Percentiles rank a stretch among this genome's conserved stretches.
Conservation (phyloP, 2,797 vertebrate genomes). For the Gadopsis marmoratus region DNA sequence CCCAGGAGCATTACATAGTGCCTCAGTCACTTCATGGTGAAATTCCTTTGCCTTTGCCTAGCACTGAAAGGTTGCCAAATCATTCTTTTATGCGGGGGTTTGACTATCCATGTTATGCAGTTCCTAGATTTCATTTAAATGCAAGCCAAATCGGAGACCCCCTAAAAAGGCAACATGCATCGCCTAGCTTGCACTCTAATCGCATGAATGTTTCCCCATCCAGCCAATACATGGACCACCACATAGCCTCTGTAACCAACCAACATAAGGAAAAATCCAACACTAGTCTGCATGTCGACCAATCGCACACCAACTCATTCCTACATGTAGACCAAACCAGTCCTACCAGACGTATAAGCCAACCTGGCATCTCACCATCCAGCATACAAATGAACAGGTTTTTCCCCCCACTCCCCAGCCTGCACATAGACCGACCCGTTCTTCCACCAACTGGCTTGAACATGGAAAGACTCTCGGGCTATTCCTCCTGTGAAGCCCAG, state of each 20-base stretch:
- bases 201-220: slow-evolving; percentile 40
- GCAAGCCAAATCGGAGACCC: slow-evolving; percentile 60
- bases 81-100: slow-evolving; percentile 70
- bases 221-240: slow-evolving; percentile 47
- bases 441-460: slow-evolving; percentile 36
- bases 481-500: slow-evolving; percentile 56
- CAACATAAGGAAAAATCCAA: slow-evolving; percentile 47
- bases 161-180: slow-evolving; percentile 57
- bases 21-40: slow-evolving; percentile 68
- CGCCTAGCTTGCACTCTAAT: slow-evolving; percentile 37
- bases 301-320: slow-evolving; percentile 32
- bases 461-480: slow-evolving; percentile 55
- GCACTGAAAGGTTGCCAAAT: slow-evolving; percentile 61
- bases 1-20: slow-evolving; percentile 70
- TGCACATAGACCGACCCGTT: slow-evolving; percentile 49
- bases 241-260: slow-evolving; percentile 11
- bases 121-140: slow-evolving; percentile 73
- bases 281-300: slow-evolving; percentile 19
- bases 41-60: slow-evolving; percentile 65
- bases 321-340: slow-evolving; percentile 39
- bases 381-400: slow-evolving; percentile 43
- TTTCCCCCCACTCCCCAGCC: slow-evolving; percentile 29
- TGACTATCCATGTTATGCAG: slow-evolving; percentile 73
- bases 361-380: slow-evolving; percentile 41
- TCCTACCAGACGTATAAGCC: slow-evolving; percentile 41